Base-by-base conservation (phyloP, 2,888 invertebrate species). In the Habroteleia sp. region DNA sequence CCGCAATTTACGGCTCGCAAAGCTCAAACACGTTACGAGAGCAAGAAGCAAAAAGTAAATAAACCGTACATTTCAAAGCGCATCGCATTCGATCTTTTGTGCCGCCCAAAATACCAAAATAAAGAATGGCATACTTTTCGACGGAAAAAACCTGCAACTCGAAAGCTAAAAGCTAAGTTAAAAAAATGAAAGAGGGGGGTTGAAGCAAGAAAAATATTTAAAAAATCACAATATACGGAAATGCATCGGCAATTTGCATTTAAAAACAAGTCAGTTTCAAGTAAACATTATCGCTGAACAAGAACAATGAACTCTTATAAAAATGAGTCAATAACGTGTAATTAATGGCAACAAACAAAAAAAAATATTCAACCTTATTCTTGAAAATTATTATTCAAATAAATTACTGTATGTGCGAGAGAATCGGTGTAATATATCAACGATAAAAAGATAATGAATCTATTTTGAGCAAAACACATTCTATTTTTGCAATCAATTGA, bases 261-360 rank as follows among this genome's bases (percentile, higher is more conserved):
- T 27, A 60, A 60, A 60, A 60, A 46, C 17, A 60, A 46, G 37
- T 60, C 46, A 29, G 14, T 46, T 37, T 14, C 27, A 46, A 60
- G 46, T 20, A 23, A 46, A 17, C 16, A 23, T 37, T 60, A 60
- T 48, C 48, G 13, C 2, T 29, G 39, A 7, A 8, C 16, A 39
- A n/a, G 46, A 48, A 48, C 39, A 39, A 62, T 39, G 48, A 62
- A 48, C 58, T 17, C 58, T 31, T 42, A 58, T 31, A 44, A 56
- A n/a, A n/a, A n/a, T n/a, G 42, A 16, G 42, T 58, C 33, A 58
- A 58, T 58, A 41, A 58, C 10, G 8, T 2, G n/a, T 6, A 27
- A 52, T 52, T 52, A 33, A 52, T 25, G 16, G 8, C 39, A 35
- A 25, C 3, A 3, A 27, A 27, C 7, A 27, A 27, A 27, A 27